phyloP scores from a whole-genome alignment of 2,797 vertebrate genomes.

The Pseudopleuronectes americanus region DNA sequence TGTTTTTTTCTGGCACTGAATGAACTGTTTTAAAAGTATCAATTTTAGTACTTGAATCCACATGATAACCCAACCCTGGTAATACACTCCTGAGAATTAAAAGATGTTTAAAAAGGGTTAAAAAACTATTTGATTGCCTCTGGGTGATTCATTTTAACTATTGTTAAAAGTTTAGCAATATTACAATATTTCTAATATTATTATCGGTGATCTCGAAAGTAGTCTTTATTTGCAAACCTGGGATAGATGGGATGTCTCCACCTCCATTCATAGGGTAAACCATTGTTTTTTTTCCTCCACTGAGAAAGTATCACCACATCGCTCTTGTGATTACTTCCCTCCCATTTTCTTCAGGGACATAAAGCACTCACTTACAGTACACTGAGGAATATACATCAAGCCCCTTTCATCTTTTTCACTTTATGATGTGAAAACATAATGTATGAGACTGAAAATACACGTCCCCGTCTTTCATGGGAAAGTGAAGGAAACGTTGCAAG shows the following conservation, averaged over 20 bases:
- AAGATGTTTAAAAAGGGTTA: too few species aligned
- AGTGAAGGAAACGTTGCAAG: slow-evolving; percentile 5
- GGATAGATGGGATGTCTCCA: background rate
- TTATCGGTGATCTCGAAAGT: background rate
- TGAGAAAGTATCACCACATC: background rate
- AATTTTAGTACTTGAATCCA: too few species aligned
- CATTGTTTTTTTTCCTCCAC: background rate
- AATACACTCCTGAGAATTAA: too few species aligned
- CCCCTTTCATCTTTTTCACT: slow-evolving; percentile 9
- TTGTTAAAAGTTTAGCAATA: background rate
- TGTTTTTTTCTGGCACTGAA: too few species aligned
- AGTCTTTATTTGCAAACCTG: background rate
- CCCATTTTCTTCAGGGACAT: too few species aligned
- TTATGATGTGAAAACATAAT: background rate
- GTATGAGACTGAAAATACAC: background rate
- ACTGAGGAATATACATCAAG: slow-evolving; percentile 10
- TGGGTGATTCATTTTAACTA: too few species aligned
- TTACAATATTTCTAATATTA: background rate
- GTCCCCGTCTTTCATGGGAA: slow-evolving; percentile 14
- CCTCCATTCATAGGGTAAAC: background rate
- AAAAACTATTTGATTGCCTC: too few species aligned
- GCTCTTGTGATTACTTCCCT: background rate
- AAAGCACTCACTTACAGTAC: background rate
- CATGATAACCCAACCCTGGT: too few species aligned
- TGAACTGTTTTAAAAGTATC: too few species aligned